These are phyloP conservation scores for Thomomys bottae DNA, from an alignment of 2,113 vertebrate species.

Conservation along the genomic window DNA sequence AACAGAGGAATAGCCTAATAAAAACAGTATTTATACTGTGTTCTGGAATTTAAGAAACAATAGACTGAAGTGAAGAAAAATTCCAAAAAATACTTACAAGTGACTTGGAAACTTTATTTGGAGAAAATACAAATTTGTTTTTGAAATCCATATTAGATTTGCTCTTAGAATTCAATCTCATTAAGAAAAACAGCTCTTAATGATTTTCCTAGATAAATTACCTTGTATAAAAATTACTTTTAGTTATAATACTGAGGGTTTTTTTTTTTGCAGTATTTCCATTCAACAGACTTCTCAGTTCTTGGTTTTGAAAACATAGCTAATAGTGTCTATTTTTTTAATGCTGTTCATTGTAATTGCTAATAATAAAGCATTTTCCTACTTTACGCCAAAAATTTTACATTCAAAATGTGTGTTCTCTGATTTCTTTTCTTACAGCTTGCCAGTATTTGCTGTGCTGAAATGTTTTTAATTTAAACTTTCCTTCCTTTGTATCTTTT, in stretches of 20 bases:
- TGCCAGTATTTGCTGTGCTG: conserved; percentile 89
- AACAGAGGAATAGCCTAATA: no score
- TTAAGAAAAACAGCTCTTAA: conserved; percentile 48
- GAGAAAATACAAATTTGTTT: conserved; percentile 19
- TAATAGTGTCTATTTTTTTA: conserved; percentile 78
- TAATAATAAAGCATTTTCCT: conserved; percentile 80
- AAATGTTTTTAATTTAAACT: conserved; percentile 91
- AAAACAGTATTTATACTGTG: no score
- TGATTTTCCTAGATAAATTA: conserved; percentile 63
- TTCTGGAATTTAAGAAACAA: no score
- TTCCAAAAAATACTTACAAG: conserved; percentile 11
- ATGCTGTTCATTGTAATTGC: conserved; percentile 77
- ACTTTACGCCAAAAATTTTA: conserved; percentile 84
- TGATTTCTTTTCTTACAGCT: conserved; percentile 89
- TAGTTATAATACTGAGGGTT: conserved; percentile 46
- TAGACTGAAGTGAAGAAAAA: no score
- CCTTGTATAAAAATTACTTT: conserved; percentile 54
- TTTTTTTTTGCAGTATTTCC: conserved; percentile 55
- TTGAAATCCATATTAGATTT: neutral
- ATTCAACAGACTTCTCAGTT: conserved; percentile 75
- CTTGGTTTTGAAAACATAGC: conserved; percentile 76
- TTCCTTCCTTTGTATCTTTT: conserved; percentile 88
- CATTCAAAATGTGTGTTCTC: conserved; percentile 84
- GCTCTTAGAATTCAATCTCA: conserved; percentile 50
- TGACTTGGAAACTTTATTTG: conserved; percentile 56